Conservation (phyloP, 2,113 vertebrate species). For the Myiozetetes cayanensis region DNA sequence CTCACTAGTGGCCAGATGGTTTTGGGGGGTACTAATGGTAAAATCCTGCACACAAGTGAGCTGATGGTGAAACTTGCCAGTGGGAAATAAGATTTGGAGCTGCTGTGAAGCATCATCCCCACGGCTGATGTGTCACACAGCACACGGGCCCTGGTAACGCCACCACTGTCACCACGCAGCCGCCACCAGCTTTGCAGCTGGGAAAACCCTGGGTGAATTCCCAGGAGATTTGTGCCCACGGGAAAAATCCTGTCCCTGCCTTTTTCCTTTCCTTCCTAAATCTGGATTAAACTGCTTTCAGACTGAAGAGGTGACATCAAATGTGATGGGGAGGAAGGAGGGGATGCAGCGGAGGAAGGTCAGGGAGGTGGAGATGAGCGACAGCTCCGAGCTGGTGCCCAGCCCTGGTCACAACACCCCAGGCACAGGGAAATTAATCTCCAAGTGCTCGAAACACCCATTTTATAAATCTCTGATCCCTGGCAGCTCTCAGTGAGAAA, state of each 20-base stretch:
- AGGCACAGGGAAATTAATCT: neutral
- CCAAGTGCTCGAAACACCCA: neutral
- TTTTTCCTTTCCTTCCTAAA: neutral
- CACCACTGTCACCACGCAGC: fast-evolving
- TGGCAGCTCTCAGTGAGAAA: neutral
- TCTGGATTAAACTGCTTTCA: neutral
- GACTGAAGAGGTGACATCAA: neutral
- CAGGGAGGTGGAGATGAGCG: fast-evolving
- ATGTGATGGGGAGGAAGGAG: neutral
- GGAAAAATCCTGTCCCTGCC: neutral
- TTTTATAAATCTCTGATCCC: neutral
- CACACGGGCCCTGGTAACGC: neutral
- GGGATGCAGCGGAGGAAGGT: neutral
- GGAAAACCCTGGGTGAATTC: neutral
- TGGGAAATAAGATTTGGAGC: neutral
- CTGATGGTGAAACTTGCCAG: neutral
- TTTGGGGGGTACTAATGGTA: neutral
- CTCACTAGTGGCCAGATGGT: neutral
- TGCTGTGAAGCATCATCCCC: fast-evolving
- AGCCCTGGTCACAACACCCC: neutral
- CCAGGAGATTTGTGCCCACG: neutral
- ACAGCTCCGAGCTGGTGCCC: neutral
- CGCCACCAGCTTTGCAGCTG: neutral
- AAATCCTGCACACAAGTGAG: neutral
- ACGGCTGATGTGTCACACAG: neutral